These are phyloP conservation scores for Sebastes fasciatus DNA, from an alignment of 2,113 vertebrate genomes.

Conservation along the genomic window DNA sequence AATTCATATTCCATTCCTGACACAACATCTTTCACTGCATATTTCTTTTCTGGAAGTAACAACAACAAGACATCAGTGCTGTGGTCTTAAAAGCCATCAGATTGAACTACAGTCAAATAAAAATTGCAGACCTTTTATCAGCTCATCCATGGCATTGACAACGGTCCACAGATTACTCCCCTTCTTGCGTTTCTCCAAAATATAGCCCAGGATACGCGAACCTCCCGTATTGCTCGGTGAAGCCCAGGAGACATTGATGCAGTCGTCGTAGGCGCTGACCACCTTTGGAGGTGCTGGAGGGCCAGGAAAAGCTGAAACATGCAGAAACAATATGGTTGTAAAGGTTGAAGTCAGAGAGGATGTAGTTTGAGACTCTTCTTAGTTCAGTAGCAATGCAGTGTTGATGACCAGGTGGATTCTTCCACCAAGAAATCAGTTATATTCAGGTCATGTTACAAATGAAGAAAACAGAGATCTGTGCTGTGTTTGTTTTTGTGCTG, in stretches of 20 bases:
- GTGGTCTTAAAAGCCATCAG: background rate
- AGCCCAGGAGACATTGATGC: constrained; percentile 87
- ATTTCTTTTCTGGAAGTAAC: constrained; percentile 83
- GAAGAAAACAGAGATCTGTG: background rate
- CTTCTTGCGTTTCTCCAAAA: constrained; percentile 90
- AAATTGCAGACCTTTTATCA: constrained; percentile 81
- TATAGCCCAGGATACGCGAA: constrained; percentile 87
- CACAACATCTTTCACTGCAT: constrained; percentile 83
- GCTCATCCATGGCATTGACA: constrained; percentile 79
- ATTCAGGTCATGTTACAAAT: background rate
- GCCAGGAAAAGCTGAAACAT: constrained; percentile 85
- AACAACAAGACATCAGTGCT: background rate
- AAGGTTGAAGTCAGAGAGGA: background rate
- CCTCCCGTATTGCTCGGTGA: constrained; percentile 83
- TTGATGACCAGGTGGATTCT: too few species aligned
- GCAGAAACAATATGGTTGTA: background rate
- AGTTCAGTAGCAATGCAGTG: background rate
- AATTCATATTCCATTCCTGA: constrained; percentile 91
- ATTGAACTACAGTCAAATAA: background rate
- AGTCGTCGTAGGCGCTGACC: constrained; percentile 81
- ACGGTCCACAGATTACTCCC: constrained; percentile 89
- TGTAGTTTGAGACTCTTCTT: background rate
- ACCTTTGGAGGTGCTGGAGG: constrained; percentile 87
- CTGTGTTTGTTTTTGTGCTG: too few species aligned
- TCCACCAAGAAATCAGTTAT: background rate